Base-by-base conservation (phyloP, 2,888 invertebrate species). In the Keiferia lycopersicella region DNA sequence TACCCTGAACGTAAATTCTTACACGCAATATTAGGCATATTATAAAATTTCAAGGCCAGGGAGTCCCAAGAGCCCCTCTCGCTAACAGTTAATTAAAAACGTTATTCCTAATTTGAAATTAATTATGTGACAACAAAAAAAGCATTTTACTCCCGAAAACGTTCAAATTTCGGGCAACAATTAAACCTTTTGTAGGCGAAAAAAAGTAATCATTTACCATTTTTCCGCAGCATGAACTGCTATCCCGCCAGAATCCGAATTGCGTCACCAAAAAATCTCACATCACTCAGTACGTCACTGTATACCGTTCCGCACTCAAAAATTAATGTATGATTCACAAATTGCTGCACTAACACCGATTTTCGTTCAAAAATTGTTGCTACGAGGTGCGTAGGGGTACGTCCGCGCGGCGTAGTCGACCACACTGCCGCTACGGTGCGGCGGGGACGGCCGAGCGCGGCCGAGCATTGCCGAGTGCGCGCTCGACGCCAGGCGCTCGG, bases 371-470 rank as follows among this genome's bases (percentile, higher is more conserved):
- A 64, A 70, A 65, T 70, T 67, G 65, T 64, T 73, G 71, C 71
- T 71, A 68, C 68, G 69, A 64, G 65, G 68, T 56, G 73, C 87
- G 87, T 84, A 83, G 77, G 63, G 71, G 67, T 61, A 18, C 61
- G 61, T 50, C 14, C 73, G 70, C 76, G 70, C 77, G 78, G 71
- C 70, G 73, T 73, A 72, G 72, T 82, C 80, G 81, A 61, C 50
- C 39, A 79, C 74, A 91, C 91, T 91, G 89, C 88, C 90, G 91
- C 87, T 87, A 84, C 87, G 88, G 75, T 82, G 84, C 20, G 59
- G 79, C 86, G 86, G 84, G 66, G 65, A 60, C 41, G 20, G 65
- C 68, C 89, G 89, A 83, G 73, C 64, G 65, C 51, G 58, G 65
- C 81, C 89, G 89, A 88, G 66, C 6, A 0, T 11, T 22, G 30